Base-by-base conservation (phyloP, 2,113 vertebrate genomes). In the Sinocyclocheilus grahami region DNA sequence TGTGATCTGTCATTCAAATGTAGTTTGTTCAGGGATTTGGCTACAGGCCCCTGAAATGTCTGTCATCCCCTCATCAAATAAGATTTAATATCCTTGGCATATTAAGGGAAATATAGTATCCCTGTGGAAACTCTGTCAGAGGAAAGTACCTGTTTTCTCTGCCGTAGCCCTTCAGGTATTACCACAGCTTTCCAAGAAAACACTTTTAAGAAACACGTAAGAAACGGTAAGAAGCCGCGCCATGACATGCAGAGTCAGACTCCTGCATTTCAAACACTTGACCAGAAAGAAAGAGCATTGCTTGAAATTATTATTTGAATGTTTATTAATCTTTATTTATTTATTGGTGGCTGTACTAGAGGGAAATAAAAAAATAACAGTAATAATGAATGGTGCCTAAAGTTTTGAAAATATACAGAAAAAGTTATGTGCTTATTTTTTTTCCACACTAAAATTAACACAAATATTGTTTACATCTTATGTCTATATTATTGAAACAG, bases 71-170 rank as follows among this genome's bases (percentile, higher is more conserved):
- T 79, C 48, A 51, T 58, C 84, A 78, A 39, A 78, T 18, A 42
- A 11, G 51, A 85, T 79, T 84, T 83, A 65, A 24, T 67, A 76
- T 76, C 5, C 9, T 60, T 85, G 83, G 58, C 83, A 62, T 27
- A 51, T 69, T 85, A 80, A 75, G 83, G 69, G 83, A 67, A 87
- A 76, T 79, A 18, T 87, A 71, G 24, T 78, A 39, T 82, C 51
- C 84, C 63, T 67, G 60, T 89, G 82, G 86, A 89, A 89, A 89
- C 39, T 88, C 33, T 46, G 22, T 88, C 72, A 53, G 22, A 62
- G 53, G 53, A 86, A 88, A 72, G 80, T 72, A 78, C 63, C 55
- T 65, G 69, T 86, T 82, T 55, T 58, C 22, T 77, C 65, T 63
- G 82, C 39, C 33, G 12, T 65, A 83, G 67, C 80, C 83, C 67